Conservation (phyloP, 2,888 invertebrate species). For the Biston betularia region DNA sequence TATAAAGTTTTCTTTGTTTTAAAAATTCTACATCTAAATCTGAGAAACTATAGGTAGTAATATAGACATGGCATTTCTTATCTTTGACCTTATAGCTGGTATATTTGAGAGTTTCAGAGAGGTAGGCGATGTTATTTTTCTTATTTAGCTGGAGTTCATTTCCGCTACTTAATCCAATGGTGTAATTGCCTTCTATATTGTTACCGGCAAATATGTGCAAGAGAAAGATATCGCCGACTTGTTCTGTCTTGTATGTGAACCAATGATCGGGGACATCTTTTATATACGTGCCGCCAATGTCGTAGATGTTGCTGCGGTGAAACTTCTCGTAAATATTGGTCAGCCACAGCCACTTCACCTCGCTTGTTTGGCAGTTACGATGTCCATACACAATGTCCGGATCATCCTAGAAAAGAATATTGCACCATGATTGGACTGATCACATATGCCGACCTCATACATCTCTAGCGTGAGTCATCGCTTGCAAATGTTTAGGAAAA, state of each 20-base stretch:
- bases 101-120: slow-evolving; percentile 41
- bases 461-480: slow-evolving; percentile 10
- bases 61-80: slow-evolving; percentile 48
- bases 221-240: slow-evolving; percentile 62
- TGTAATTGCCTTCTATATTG: slow-evolving; percentile 59
- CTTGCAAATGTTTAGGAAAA: background rate
- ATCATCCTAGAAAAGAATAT: slow-evolving; percentile 51
- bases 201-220: slow-evolving; percentile 72
- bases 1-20: slow-evolving; percentile 65
- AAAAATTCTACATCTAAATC: slow-evolving; percentile 68
- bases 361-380: slow-evolving; percentile 62
- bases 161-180: slow-evolving; percentile 58
- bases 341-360: slow-evolving; percentile 70
- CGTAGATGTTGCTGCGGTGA: slow-evolving; percentile 70
- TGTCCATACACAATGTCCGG: slow-evolving; percentile 64
- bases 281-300: slow-evolving; percentile 74
- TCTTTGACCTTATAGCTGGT: slow-evolving; percentile 19
- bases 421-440: slow-evolving; percentile 3
- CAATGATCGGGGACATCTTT: slow-evolving; percentile 69
- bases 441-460: too few relatives aligned
- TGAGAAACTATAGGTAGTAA: slow-evolving; percentile 70
- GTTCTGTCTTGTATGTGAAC: slow-evolving; percentile 71
- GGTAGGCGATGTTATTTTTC: slow-evolving; percentile 58
- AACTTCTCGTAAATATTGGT: slow-evolving; percentile 70
- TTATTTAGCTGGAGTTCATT: slow-evolving; percentile 61